Evolutionary conservation across 2,113 vertebrate genomes (phyloP), one percentile per base, ranked within the genome.

Genomic region (Choloepus hoffmanni): DNA sequence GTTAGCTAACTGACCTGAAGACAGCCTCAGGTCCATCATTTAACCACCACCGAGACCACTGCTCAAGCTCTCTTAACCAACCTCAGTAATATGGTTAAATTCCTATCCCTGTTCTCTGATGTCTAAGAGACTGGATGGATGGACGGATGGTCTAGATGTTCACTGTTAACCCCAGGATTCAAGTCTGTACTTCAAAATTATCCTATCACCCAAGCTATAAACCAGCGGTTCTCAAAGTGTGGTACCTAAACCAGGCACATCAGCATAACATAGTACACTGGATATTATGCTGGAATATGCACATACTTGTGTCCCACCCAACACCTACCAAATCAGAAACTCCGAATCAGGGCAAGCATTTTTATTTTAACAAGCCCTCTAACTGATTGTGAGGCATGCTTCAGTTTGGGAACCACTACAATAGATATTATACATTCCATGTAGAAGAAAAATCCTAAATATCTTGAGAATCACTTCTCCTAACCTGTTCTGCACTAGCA

Each of bases 141-240:
- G 8, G 18, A 70, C 55, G 23, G n/a, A 55, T 58, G 55, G 55
- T 50, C 26, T 67, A 48, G 1, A 63, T 58, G 58, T 74, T 24
- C 53, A 74, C 2, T 48, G 55, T 91, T 76, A 40, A 19, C 48
- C 21, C 70, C 18, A 79, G 11, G 8, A 55, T n/a, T 68, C n/a
- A 87, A 68, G 1, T 85, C 2, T 81, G 3, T 72, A 91, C 24
- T 76, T 36, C 30, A 55, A 87, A 90, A 87, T n/a, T 24, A 93
- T 74, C 19, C 30, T 74, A 55, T n/a, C 18, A 9, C 36, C 19
- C 68, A 88, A 91, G 70, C 18, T 76, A 23, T 0, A 81, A 28
- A 62, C 10, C 45, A 70, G 2, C n/a, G 72, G 63, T 50, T 70
- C 12, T 85, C 26, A 48, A 85, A 60, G 15, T 50, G 73, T 48